Conservation (phyloP, 2,797 vertebrate genomes). For the Danionella dracula region DNA sequence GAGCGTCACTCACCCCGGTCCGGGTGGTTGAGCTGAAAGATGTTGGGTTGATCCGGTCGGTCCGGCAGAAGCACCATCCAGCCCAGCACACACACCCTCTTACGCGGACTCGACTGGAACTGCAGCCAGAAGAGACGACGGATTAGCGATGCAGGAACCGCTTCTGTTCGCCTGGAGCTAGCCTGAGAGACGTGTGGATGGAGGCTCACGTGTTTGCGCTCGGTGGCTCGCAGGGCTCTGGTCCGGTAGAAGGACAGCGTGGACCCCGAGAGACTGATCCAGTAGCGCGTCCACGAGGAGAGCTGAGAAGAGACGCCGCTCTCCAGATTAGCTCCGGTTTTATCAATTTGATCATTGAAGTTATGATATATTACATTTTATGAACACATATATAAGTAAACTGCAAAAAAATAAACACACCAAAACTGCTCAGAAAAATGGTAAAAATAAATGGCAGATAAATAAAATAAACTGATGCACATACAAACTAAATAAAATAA, state of each 20-base stretch:
- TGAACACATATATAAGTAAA: too few relatives aligned
- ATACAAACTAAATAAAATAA: too few relatives aligned
- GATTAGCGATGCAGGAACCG: too few relatives aligned
- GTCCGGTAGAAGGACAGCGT: constrained; percentile 84
- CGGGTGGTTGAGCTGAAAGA: constrained; percentile 91
- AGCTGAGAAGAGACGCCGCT: constrained; percentile 75
- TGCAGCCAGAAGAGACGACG: constrained; percentile 40
- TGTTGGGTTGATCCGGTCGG: constrained; percentile 84
- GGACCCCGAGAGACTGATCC: constrained; percentile 86
- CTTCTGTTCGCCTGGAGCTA: too few relatives aligned
- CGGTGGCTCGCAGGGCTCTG: constrained; percentile 85
- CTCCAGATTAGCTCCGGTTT: too few relatives aligned
- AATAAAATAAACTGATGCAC: too few relatives aligned
- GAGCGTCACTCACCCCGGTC: constrained; percentile 76
- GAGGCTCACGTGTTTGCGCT: constrained; percentile 85
- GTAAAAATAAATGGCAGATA: too few relatives aligned
- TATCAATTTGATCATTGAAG: too few relatives aligned
- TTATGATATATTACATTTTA: too few relatives aligned
- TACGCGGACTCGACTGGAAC: constrained; percentile 90
- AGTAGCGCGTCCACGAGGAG: constrained; percentile 89
- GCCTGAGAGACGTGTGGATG: too few relatives aligned
- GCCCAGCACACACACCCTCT: constrained; percentile 83
- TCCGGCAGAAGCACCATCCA: constrained; percentile 93
- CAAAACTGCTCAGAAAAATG: too few relatives aligned
- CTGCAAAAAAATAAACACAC: too few relatives aligned